Conservation (phyloP, 1,140 invertebrate genomes). For the Magallana gigas region DNA sequence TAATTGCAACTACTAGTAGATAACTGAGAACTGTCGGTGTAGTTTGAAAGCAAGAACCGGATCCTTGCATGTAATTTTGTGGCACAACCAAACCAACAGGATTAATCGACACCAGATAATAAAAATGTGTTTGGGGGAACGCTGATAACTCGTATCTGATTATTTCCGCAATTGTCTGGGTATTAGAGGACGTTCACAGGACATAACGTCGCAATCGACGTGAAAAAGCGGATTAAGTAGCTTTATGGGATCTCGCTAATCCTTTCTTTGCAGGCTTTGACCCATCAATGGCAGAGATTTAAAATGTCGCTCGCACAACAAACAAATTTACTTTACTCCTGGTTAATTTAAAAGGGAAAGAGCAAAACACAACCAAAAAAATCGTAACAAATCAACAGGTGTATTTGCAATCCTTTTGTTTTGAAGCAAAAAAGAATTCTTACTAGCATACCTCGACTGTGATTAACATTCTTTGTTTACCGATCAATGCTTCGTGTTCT, state of each 20-base stretch:
- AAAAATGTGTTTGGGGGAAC: background rate
- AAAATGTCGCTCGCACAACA: background rate
- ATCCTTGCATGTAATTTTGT: no score
- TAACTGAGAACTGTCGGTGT: no score
- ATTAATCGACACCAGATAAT: no score
- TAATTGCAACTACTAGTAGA: no score
- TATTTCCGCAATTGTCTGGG: conserved; percentile 20
- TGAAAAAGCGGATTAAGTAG: conserved; percentile 14
- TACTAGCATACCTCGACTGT: no score
- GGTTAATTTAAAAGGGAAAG: background rate
- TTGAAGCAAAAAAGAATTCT: background rate
- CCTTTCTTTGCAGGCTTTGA: background rate
- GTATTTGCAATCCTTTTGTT: background rate
- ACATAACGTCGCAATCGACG: background rate
- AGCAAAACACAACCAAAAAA: background rate
- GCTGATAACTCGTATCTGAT: background rate
- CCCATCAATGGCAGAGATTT: conserved; percentile 15
- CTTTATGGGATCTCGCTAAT: background rate
- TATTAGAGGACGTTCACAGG: background rate
- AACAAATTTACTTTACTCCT: background rate
- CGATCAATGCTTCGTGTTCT: background rate
- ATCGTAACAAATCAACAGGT: background rate
- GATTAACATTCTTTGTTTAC: background rate
- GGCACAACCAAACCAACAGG: no score
- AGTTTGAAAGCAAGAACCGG: no score